A percentile compares a stretch with the other conserved stretches of the same genome.
phyloP scores from a whole-genome alignment of 2,113 vertebrate species.

The Rhineura floridana region DNA sequence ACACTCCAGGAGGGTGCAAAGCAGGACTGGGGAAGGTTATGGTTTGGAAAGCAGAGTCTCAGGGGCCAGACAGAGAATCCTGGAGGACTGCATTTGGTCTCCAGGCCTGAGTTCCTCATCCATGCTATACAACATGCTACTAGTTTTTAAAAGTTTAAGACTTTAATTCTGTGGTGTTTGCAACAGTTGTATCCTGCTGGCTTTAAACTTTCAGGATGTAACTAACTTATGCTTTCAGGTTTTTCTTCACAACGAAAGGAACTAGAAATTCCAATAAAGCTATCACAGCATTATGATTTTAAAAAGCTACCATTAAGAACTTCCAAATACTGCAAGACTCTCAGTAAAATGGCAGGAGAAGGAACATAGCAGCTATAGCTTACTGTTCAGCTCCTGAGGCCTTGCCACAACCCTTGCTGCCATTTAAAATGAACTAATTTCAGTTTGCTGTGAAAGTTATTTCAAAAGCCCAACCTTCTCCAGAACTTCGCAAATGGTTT shows the following conservation, averaged over 20 bases:
- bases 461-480: conserved; percentile 12
- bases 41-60: no score
- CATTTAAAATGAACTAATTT: conserved; percentile 23
- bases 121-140: background rate
- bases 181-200: background rate
- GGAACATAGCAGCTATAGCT: background rate
- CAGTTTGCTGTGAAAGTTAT: background rate
- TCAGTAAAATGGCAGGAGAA: conserved; percentile 6
- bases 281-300: background rate
- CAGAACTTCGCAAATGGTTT: conserved; percentile 15
- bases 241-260: background rate
- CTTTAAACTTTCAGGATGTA: background rate
- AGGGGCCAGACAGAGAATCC: no score
- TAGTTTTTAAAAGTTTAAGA: background rate
- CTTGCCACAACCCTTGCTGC: background rate
- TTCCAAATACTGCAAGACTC: background rate
- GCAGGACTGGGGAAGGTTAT: no score
- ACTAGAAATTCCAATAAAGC: background rate
- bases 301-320: background rate
- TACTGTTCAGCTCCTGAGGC: background rate
- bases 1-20: no score
- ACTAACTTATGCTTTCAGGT: background rate
- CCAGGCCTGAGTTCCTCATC: no score
- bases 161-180: background rate
- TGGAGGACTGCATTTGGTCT: no score